Evolutionary conservation across 1,140 invertebrate species (phyloP).

Genomic region (Eciton burchellii): DNA sequence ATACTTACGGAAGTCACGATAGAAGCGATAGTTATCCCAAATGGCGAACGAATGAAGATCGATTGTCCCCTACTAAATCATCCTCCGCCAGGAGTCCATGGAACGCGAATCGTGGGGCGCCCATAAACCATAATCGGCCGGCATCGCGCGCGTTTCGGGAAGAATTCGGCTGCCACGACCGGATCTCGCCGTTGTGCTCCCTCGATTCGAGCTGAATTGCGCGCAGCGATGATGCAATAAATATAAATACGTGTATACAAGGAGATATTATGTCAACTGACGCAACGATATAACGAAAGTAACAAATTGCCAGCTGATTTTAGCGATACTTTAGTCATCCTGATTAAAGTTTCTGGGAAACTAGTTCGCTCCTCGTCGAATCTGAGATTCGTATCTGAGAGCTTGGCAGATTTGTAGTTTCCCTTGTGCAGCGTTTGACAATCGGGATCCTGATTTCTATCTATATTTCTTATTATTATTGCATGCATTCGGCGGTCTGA

Average conservation of each 20-base stretch:
- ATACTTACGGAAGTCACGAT: constrained; percentile 41
- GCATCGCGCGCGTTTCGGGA: constrained; percentile 18
- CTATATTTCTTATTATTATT: too few species aligned
- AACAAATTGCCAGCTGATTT: not conserved
- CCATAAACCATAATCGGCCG: constrained; percentile 61
- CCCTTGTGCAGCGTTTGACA: too few species aligned
- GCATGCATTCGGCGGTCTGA: too few species aligned
- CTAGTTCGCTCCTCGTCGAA: too few species aligned
- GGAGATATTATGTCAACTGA: not conserved
- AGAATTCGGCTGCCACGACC: constrained; percentile 11
- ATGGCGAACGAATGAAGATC: constrained; percentile 79
- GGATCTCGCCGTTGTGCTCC: constrained; percentile 11
- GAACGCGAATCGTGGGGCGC: constrained; percentile 54
- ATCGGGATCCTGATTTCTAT: too few species aligned
- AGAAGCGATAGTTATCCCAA: constrained; percentile 66
- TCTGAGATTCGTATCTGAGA: too few species aligned
- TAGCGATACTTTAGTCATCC: not conserved
- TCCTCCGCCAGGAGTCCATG: constrained; percentile 45
- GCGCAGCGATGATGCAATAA: not conserved
- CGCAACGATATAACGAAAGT: too few species aligned
- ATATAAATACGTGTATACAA: not conserved
- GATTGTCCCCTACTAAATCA: constrained; percentile 71
- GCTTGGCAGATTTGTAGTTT: too few species aligned
- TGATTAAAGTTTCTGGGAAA: too few species aligned
- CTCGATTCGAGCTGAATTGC: not conserved